Evolutionary conservation across 2,113 vertebrate species (phyloP).

Genomic region (Marmota flaviventris): DNA sequence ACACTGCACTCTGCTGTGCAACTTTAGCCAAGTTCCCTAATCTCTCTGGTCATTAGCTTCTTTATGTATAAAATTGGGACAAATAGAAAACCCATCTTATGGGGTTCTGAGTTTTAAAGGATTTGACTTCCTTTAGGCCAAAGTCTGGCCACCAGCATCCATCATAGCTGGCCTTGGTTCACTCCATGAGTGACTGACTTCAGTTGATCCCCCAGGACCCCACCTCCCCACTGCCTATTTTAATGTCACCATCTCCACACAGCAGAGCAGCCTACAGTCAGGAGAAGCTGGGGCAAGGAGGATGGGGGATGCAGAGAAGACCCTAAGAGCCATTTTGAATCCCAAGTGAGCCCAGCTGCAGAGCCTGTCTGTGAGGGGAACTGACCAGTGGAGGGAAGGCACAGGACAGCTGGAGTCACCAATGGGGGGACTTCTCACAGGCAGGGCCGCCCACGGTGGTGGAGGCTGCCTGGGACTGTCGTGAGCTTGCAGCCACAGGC

Average conservation of each 20-base stretch:
- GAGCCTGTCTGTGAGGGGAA: background rate
- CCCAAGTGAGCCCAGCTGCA: background rate
- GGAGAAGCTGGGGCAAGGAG: background rate
- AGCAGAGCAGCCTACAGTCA: background rate
- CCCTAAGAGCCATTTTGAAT: background rate
- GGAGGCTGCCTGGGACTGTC: background rate
- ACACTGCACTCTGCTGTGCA: background rate
- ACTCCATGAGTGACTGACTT: background rate
- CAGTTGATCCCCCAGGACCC: background rate
- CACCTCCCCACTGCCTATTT: background rate
- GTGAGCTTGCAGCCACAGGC: background rate
- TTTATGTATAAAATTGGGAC: background rate
- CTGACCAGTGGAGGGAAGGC: background rate
- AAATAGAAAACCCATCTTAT: background rate
- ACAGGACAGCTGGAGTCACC: background rate
- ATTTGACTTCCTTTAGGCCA: background rate
- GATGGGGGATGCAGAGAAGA: background rate
- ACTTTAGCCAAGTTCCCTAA: background rate
- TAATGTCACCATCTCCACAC: background rate
- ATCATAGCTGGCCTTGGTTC: too few relatives aligned
- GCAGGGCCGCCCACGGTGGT: rapidly evolving
- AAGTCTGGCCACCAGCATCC: background rate
- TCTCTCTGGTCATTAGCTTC: background rate
- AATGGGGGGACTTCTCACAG: background rate
- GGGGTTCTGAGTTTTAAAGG: background rate